These are phyloP conservation scores for Mareca strepera DNA, from an alignment of 2,797 vertebrate species.

Conservation along the genomic window DNA sequence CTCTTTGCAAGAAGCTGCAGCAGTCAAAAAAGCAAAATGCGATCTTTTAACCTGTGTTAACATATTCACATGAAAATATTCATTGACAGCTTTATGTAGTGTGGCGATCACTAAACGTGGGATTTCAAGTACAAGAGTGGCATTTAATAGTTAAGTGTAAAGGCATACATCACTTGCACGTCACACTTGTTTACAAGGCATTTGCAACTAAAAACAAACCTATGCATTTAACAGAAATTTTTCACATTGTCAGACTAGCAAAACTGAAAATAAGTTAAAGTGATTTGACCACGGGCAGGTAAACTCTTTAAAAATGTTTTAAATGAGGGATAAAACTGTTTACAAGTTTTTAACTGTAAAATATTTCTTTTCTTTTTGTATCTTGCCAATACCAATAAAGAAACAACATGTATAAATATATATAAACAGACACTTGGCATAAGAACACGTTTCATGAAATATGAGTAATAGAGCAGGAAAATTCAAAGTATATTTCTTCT, in stretches of 20 bases:
- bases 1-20: slow-evolving; percentile 77
- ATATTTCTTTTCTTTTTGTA: slow-evolving; percentile 64
- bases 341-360: slow-evolving; percentile 66
- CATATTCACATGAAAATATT: slow-evolving; percentile 73
- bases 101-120: slow-evolving; percentile 9
- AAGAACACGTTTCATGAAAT: slow-evolving; percentile 59
- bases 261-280: slow-evolving; percentile 21
- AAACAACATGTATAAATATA: slow-evolving; percentile 72
- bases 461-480: slow-evolving; percentile 70
- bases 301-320: slow-evolving; percentile 48
- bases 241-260: not conserved
- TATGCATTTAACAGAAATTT: not conserved
- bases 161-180: not conserved
- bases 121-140: slow-evolving; percentile 43
- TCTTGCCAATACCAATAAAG: slow-evolving; percentile 71
- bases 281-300: slow-evolving; percentile 38
- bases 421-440: slow-evolving; percentile 72
- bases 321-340: slow-evolving; percentile 68
- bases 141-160: not conserved
- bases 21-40: slow-evolving; percentile 76
- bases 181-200: not conserved
- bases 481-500: slow-evolving; percentile 75
- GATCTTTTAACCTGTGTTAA: slow-evolving; percentile 82
- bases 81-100: slow-evolving; percentile 78
- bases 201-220: slow-evolving; percentile 36